phyloP scores from a whole-genome alignment of 2,113 vertebrate genomes.

The Perccottus glenii region DNA sequence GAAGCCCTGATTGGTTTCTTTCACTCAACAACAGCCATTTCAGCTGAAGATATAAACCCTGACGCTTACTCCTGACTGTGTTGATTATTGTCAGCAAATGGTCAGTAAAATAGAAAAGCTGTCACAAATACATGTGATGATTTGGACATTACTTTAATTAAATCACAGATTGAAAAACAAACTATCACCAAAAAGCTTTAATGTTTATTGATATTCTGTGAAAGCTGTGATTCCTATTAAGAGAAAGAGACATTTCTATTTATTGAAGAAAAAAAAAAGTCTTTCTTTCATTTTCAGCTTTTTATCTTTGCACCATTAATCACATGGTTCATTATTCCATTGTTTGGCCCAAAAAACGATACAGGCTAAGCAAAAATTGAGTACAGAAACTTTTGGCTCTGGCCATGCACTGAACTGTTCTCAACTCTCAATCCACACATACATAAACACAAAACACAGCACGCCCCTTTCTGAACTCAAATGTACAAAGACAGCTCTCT shows the following conservation, averaged over 20 bases:
- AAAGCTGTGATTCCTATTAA: constrained; percentile 35
- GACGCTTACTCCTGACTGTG: constrained; percentile 19
- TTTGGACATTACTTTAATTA: constrained; percentile 9
- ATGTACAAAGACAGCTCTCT: constrained; percentile 56
- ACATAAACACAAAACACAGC: neutral
- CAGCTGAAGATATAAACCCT: neutral
- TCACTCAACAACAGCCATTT: constrained; percentile 34
- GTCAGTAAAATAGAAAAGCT: constrained; percentile 26
- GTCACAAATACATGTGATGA: constrained; percentile 27
- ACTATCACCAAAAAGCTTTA: neutral
- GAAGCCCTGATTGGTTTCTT: constrained; percentile 23
- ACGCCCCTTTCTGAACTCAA: constrained; percentile 17
- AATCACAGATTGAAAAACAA: constrained; percentile 5
- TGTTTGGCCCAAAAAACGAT: constrained; percentile 27
- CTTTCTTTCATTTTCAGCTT: constrained; percentile 37
- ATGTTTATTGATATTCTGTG: constrained; percentile 24
- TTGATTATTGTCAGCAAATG: constrained; percentile 22
- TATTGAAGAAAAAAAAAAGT: too few species aligned
- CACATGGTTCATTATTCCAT: constrained; percentile 18
- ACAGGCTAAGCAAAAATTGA: neutral
- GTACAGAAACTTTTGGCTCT: constrained; percentile 3
- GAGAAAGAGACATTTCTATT: constrained; percentile 28
- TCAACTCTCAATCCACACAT: neutral
- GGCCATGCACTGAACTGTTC: neutral
- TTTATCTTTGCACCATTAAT: constrained; percentile 38